A percentile compares a stretch with the other conserved stretches of the same genome.
Evolutionary conservation across 37 sponge, comb jelly and placozoan species (phyloP).

Genomic region (Diacarnus erythraeanus): DNA sequence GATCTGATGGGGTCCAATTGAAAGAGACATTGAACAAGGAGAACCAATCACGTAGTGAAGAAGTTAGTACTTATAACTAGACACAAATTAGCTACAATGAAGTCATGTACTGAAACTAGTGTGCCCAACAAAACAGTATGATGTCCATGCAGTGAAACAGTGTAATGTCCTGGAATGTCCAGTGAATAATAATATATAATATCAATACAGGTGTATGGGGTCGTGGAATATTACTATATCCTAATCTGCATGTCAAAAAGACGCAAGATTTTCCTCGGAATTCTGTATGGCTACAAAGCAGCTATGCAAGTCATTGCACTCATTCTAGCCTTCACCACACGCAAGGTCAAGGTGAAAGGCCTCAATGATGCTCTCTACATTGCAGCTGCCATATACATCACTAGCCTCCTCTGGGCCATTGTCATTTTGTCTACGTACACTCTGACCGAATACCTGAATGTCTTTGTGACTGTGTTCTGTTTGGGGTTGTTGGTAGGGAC

Average conservation of each 20-base stretch:
- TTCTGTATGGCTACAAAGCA: slow-evolving; percentile 42
- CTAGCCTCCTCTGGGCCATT: slow-evolving; percentile 23
- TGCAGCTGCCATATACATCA: slow-evolving; percentile 53
- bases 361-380: slow-evolving; percentile 45
- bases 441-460: slow-evolving; percentile 27
- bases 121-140: no score
- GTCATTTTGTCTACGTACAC: slow-evolving; percentile 17
- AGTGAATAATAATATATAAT: no score
- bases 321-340: slow-evolving; percentile 32
- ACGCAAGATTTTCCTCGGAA: slow-evolving; percentile 16
- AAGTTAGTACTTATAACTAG: not conserved
- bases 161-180: no score
- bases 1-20: not conserved
- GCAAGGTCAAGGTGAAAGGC: slow-evolving; percentile 54
- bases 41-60: not conserved
- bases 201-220: not conserved
- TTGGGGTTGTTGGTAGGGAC: slow-evolving; percentile 12
- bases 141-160: no score
- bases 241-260: not conserved
- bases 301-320: slow-evolving; percentile 38
- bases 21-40: not conserved
- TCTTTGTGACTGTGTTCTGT: slow-evolving; percentile 5
- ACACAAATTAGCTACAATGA: no score
- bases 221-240: not conserved
- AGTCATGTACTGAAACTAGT: no score